A percentile compares a stretch with the other conserved stretches of the same genome.
Conservation (phyloP, 1,140 invertebrate species). For the Mizuhopecten yessoensis region DNA sequence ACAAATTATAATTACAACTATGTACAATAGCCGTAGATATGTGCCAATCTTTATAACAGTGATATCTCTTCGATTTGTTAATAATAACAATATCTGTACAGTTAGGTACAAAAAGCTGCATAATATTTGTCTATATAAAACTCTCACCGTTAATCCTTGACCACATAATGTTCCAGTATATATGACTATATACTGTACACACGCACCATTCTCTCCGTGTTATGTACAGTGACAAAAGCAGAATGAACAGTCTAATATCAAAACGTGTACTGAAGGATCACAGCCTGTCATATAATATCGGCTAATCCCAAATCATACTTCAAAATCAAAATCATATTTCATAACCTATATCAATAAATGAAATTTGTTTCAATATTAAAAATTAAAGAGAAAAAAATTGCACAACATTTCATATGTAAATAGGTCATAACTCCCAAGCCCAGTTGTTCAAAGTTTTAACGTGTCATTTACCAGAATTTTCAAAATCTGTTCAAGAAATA, state of each 20-base stretch:
- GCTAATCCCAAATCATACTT: constrained; percentile 29
- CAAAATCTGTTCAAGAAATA: not conserved
- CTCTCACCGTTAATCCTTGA: not conserved
- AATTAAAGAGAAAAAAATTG: constrained; percentile 42
- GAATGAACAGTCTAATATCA: constrained; percentile 43
- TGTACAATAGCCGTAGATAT: constrained; percentile 38
- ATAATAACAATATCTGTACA: constrained; percentile 9
- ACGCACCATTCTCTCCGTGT: not conserved
- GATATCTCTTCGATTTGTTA: not conserved
- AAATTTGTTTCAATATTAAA: constrained; percentile 41
- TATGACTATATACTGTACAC: not conserved
- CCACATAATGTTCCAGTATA: not conserved
- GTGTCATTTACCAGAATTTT: not conserved
- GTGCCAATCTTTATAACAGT: constrained; percentile 8
- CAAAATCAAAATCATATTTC: constrained; percentile 42
- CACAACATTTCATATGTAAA: constrained; percentile 24
- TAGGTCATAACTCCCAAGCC: not conserved
- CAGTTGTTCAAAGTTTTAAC: not conserved
- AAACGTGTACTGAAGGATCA: constrained; percentile 41
- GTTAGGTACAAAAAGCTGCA: not conserved
- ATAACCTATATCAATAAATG: constrained; percentile 44
- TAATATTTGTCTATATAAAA: constrained; percentile 3
- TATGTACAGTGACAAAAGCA: not conserved
- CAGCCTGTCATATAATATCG: constrained; percentile 41
- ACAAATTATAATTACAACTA: not conserved